phyloP scores from a whole-genome alignment of 2,113 vertebrate genomes.

The Antidorcas marsupialis region DNA sequence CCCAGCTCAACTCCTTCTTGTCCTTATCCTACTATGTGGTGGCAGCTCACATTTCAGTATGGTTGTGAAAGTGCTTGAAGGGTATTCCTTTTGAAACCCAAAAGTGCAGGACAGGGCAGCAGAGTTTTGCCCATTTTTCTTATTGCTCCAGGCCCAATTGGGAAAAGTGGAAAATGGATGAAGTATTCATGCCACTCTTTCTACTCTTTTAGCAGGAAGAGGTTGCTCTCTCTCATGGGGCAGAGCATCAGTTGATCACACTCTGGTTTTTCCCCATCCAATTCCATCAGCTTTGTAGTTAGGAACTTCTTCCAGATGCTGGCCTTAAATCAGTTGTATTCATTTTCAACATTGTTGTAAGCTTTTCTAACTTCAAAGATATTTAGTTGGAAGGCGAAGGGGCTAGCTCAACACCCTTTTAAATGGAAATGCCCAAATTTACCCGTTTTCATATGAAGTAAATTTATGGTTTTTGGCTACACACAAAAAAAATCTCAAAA shows the following conservation, averaged over 20 bases:
- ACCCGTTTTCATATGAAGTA: slow-evolving; percentile 63
- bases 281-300: not conserved
- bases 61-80: not conserved
- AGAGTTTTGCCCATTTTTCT: not conserved
- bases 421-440: slow-evolving; percentile 33
- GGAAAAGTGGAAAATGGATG: not conserved
- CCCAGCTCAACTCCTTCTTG: not conserved
- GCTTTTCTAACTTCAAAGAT: slow-evolving; percentile 45
- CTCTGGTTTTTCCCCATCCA: not conserved
- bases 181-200: not conserved
- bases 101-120: not conserved
- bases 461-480: slow-evolving; percentile 71
- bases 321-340: slow-evolving; percentile 8
- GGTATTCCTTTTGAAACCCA: not conserved
- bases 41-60: not conserved
- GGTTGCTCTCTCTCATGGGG: not conserved
- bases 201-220: not conserved
- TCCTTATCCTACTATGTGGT: not conserved
- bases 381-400: slow-evolving; percentile 49
- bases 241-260: not conserved
- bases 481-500: not conserved
- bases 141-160: not conserved
- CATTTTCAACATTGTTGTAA: slow-evolving; percentile 27
- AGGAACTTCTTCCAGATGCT: slow-evolving; percentile 18
- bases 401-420: slow-evolving; percentile 10